A percentile compares a stretch with the other conserved stretches of the same genome.
These are phyloP conservation scores for Echinops telfairi DNA, from an alignment of 2,113 vertebrate genomes.

Conservation along the genomic window DNA sequence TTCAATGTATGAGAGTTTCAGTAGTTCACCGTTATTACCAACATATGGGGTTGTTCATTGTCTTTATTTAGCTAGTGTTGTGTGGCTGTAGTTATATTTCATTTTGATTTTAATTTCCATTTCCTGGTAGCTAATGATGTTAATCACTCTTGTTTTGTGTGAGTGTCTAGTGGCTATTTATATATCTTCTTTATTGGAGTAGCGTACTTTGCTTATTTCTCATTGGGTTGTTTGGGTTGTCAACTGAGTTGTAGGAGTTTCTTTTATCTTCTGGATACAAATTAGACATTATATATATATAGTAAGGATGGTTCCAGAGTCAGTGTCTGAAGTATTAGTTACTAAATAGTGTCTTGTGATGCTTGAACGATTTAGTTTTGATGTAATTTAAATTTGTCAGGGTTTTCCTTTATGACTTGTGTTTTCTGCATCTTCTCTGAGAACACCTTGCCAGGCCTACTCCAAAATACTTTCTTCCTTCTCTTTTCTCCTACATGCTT, in stretches of 20 bases:
- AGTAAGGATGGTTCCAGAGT: not conserved
- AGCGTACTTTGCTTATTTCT: not conserved
- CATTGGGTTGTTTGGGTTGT: not conserved
- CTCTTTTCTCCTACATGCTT: not conserved
- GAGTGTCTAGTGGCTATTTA: not conserved
- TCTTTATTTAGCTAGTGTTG: conserved; percentile 16
- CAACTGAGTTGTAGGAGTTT: not conserved
- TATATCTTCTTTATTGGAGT: not conserved
- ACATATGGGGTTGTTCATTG: not conserved
- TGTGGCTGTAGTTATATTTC: not conserved
- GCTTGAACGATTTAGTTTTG: not conserved
- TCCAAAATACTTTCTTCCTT: not conserved
- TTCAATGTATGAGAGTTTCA: not conserved
- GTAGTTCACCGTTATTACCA: not conserved
- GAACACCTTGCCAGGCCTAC: not conserved
- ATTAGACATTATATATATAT: not conserved
- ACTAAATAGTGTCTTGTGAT: not conserved
- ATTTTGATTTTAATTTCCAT: not conserved
- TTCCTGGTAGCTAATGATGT: not conserved
- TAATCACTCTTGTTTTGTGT: not conserved
- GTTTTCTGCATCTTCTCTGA: not conserved
- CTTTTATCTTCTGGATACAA: not conserved
- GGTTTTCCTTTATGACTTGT: not conserved
- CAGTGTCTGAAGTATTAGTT: not conserved
- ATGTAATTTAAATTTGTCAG: not conserved